Evolutionary conservation across 2,113 vertebrate genomes (phyloP).

Genomic region (Erythrocercus mccallii): DNA sequence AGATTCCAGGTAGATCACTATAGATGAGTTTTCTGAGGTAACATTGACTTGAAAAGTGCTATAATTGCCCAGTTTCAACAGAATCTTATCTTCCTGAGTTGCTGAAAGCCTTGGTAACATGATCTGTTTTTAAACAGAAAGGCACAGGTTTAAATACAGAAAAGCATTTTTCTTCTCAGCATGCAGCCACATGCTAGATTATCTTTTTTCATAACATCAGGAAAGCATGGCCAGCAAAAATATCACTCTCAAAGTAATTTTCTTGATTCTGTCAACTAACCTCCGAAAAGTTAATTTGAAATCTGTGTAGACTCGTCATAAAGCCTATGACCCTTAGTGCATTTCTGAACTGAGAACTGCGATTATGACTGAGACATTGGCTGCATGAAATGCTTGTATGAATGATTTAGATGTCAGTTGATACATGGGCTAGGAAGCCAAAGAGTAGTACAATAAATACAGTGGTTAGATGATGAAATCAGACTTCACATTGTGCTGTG

Average conservation of each 20-base stretch:
- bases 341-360: background rate
- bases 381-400: background rate
- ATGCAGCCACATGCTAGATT: background rate
- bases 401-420: background rate
- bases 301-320: background rate
- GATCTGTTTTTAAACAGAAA: conserved; percentile 74
- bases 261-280: background rate
- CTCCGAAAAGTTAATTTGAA: background rate
- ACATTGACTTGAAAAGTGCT: conserved; percentile 84
- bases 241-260: background rate
- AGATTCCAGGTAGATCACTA: conserved; percentile 85
- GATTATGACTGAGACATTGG: background rate
- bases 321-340: background rate
- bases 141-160: background rate
- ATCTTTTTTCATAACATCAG: background rate
- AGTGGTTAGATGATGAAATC: background rate
- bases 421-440: background rate
- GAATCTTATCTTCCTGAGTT: conserved; percentile 69
- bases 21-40: conserved; percentile 74
- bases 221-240: background rate
- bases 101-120: conserved; percentile 76
- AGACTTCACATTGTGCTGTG: background rate
- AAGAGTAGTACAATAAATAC: background rate
- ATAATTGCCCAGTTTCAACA: conserved; percentile 78
- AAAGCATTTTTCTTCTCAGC: background rate